A percentile compares a stretch with the other conserved stretches of the same genome.
phyloP scores from a whole-genome alignment of 2,888 invertebrate genomes.

The Agrotis ipsilon region DNA sequence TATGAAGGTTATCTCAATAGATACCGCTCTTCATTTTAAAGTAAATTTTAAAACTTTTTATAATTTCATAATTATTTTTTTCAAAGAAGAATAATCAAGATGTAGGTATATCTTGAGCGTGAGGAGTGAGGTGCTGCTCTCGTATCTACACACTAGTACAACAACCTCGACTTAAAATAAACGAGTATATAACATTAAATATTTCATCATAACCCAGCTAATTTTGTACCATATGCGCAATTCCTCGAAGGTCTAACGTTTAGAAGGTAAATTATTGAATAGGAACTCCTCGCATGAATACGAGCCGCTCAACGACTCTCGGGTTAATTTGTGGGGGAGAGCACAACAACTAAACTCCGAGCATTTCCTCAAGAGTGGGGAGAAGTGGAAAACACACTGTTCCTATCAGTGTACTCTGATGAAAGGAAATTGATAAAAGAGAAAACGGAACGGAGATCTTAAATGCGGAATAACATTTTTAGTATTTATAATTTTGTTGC shows the following conservation, averaged over 20 bases:
- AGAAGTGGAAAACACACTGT: neutral
- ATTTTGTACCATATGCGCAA: constrained; percentile 6
- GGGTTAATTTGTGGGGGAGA: constrained; percentile 54
- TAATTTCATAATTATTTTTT: no score
- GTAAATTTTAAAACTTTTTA: no score
- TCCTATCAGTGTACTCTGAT: neutral
- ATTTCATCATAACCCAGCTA: neutral
- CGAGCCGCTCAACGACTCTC: constrained; percentile 42
- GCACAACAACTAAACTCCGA: constrained; percentile 49
- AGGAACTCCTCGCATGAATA: constrained; percentile 49
- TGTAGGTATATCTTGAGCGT: no score
- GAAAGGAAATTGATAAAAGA: neutral
- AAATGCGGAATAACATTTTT: no score
- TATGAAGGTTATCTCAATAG: no score
- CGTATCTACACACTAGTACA: no score
- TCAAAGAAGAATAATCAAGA: no score
- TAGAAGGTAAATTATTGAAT: constrained; percentile 53
- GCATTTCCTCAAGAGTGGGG: constrained; percentile 1
- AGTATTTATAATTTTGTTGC: no score
- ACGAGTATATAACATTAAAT: neutral
- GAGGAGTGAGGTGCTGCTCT: no score
- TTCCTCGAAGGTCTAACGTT: constrained; percentile 12
- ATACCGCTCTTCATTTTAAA: no score
- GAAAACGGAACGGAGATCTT: no score
- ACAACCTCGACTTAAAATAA: no score